Evolutionary conservation across 2,113 vertebrate genomes (phyloP), one percentile per base, ranked within the genome.

Genomic region (Hippocampus guttulatus): DNA sequence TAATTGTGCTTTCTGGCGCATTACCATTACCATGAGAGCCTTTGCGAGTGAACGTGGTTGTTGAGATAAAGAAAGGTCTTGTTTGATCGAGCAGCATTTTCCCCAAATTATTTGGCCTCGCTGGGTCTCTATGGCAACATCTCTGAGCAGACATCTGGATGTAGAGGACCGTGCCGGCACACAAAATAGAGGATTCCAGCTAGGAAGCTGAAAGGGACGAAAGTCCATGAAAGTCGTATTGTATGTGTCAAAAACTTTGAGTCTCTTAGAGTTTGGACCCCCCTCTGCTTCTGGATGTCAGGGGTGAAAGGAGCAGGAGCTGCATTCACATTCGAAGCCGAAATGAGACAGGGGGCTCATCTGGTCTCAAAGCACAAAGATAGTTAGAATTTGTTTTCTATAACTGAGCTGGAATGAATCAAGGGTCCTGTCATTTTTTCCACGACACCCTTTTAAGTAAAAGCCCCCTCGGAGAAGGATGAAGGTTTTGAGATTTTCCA

Each of bases 381-480:
- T 89, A 76, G 79, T 81, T 83, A 87, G 78, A 76, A 69, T 89
- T 86, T 83, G 85, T 83, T 87, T 89, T 88, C 80, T 87, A 87
- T 88, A 87, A 81, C 79, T 65, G 80, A 21, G n/a, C 77, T 79
- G 62, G 69, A 81, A 91, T 87, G 91, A 91, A 89, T 91, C 89
- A 88, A 85, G 84, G 86, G 84, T 88, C 83, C 81, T 88, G 83
- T 92, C 88, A 91, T 74, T 89, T 90, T 93, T 93, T 93, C 91
- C 92, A 91, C 82, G 73, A 71, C 52, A 78, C 62, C 69, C 75
- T 87, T 78, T 61, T 61, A 75, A 65, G 84, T 84, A 51, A 15
- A 81, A 90, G 73, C 78, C 86, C 84, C 80, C 82, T 77, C 15
- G 64, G 82, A 88, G 83, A 84, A 86, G 51, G 75, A 80, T 21